Base-by-base conservation (phyloP, 2,888 invertebrate genomes). In the Sclerodermus sp. region DNA sequence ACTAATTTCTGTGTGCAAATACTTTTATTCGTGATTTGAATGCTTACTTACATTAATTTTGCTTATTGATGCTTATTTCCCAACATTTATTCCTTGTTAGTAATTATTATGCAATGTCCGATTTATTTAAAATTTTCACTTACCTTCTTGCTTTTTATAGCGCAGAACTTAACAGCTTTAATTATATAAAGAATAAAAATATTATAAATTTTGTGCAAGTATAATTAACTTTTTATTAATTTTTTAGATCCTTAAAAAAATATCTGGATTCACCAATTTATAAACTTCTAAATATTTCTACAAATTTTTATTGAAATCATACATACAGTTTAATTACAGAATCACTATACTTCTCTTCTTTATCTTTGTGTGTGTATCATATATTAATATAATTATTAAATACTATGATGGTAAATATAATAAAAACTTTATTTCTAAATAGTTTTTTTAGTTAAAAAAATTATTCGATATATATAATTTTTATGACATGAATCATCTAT, bases 161-260 rank as follows among this genome's bases (percentile, higher is more conserved):
- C 3, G 15, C 29, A 29, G 17, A 8, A 31, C 10, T 42, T 43
- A 17, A 18, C 18, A 44, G 18, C 38, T 15, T 38, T 23, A n/a
- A 38, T n/a, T 18, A 15, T 16, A 37, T 45, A 10, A 34, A 44
- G 15, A 37, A 16, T 13, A 2, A 37, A n/a, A 15, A n/a, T 23
- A 4, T 43, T 15, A n/a, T 12, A 23, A 6, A 12, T 18, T 6
- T 8, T 5, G 23, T 5, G 23, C 10, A 13, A 40, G 9, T 12
- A 23, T n/a, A 39, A 46, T 46, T 46, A 18, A 46, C 12, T 23
- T 17, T 15, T 10, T 31, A 15, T n/a, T 29, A 15, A 36, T 46
- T 40, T 55, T 61, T 60, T 59, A 62, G 62, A 61, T 55, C 61
- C 62, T 9, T 55, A 47, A 62, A 34, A 31, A n/a, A n/a, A n/a